Conservation (phyloP, 1,140 invertebrate species). For the Tenebrio molitor region DNA sequence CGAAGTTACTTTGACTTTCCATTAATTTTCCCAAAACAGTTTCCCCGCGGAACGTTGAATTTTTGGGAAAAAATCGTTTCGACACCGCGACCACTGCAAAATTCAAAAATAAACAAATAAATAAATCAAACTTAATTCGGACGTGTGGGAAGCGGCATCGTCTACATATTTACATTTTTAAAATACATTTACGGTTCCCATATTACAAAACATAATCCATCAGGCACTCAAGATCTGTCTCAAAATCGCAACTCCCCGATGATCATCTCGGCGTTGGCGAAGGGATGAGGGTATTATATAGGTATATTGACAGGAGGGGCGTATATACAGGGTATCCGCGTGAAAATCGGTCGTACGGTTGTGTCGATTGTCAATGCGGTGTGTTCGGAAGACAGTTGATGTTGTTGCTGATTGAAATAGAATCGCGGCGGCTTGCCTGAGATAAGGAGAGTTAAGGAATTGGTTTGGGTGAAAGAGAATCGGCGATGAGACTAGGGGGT, state of each 20-base stretch:
- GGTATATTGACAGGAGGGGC: conserved; percentile 17
- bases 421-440: background rate
- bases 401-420: background rate
- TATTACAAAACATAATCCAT: conserved; percentile 44
- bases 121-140: too few relatives aligned
- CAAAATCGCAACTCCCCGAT: conserved; percentile 42
- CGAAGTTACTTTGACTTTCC: conserved; percentile 37
- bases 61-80: too few relatives aligned
- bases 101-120: too few relatives aligned
- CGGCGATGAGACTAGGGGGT: background rate
- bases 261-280: conserved; percentile 39
- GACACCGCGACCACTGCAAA: too few relatives aligned
- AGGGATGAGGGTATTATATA: conserved; percentile 29
- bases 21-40: background rate
- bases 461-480: conserved; percentile 1
- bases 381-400: background rate
- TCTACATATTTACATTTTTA: conserved; percentile 43
- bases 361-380: too few relatives aligned
- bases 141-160: too few relatives aligned
- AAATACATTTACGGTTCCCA: conserved; percentile 40
- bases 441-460: background rate
- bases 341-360: too few relatives aligned
- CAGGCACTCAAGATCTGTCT: conserved; percentile 45
- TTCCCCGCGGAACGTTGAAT: too few relatives aligned
- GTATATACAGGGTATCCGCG: conserved; percentile 14